A percentile compares a stretch with the other conserved stretches of the same genome.
phyloP scores from a whole-genome alignment of 2,888 invertebrate species.

The Sipha maydis region DNA sequence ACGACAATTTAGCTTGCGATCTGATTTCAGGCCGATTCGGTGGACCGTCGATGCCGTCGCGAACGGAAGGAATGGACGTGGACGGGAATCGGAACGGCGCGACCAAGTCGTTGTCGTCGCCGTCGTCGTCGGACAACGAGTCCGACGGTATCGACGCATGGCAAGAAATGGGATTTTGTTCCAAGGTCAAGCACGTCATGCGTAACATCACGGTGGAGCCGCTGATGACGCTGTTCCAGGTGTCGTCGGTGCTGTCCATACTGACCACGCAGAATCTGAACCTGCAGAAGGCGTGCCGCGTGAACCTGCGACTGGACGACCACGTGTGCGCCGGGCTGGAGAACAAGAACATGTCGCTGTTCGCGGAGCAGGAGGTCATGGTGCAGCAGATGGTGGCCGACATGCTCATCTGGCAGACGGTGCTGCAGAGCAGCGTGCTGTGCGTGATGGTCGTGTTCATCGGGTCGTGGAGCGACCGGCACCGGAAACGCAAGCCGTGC shows the following conservation, averaged over 20 bases:
- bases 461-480: constrained; percentile 75
- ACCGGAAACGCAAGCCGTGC: constrained; percentile 80
- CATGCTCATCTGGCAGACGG: constrained; percentile 87
- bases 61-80: background rate
- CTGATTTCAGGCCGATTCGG: background rate
- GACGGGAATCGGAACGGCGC: background rate
- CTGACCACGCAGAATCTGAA: constrained; percentile 86
- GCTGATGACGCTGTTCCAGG: constrained; percentile 79
- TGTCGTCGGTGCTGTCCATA: constrained; percentile 74
- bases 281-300: constrained; percentile 86
- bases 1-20: too few species aligned
- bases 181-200: constrained; percentile 69
- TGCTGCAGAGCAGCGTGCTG: constrained; percentile 82
- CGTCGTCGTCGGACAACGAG: background rate
- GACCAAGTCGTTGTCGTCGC: too few species aligned
- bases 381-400: constrained; percentile 81
- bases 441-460: constrained; percentile 83
- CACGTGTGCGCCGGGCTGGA: constrained; percentile 82
- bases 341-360: constrained; percentile 70
- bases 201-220: constrained; percentile 80
- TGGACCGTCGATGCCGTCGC: background rate
- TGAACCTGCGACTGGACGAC: constrained; percentile 79
- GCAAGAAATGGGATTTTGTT: constrained; percentile 20
- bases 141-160: background rate
- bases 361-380: constrained; percentile 70